phyloP scores from a whole-genome alignment of 2,113 vertebrate species.

The Ochotona princeps region DNA sequence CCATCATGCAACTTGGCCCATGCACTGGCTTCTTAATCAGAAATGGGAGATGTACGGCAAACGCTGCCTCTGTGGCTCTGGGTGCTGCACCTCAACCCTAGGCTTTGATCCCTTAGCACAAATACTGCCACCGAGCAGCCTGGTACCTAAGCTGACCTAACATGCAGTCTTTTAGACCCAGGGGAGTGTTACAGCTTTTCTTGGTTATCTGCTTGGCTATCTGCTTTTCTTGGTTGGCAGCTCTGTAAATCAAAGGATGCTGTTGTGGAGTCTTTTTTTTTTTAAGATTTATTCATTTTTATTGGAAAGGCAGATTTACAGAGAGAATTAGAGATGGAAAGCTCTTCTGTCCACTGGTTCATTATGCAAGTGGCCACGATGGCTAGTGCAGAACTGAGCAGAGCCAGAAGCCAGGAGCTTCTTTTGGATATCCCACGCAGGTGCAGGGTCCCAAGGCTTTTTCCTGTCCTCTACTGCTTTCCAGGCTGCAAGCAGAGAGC shows the following conservation, averaged over 20 bases:
- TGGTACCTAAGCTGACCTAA: constrained; percentile 42
- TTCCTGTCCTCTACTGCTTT: too few species aligned
- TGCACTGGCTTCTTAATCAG: constrained; percentile 30
- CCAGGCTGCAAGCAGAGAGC: too few species aligned
- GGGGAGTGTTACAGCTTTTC: neutral
- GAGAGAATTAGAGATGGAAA: too few species aligned
- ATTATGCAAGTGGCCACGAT: too few species aligned
- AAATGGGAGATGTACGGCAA: constrained; percentile 57
- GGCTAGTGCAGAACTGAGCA: too few species aligned
- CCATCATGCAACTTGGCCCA: constrained; percentile 70
- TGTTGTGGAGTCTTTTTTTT: neutral
- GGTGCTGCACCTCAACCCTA: neutral
- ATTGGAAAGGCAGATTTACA: too few species aligned
- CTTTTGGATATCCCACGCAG: too few species aligned
- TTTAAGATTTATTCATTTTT: too few species aligned
- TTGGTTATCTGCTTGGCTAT: neutral
- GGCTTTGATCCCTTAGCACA: constrained; percentile 51
- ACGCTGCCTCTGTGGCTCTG: neutral
- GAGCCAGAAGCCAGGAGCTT: too few species aligned
- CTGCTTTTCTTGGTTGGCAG: neutral
- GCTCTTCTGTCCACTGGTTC: too few species aligned
- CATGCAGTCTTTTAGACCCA: neutral
- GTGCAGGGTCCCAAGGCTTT: too few species aligned
- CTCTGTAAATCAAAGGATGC: neutral
- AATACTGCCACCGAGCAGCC: neutral